phyloP scores from a whole-genome alignment of 2,888 invertebrate genomes.

The Onthophagus sagittarius region DNA sequence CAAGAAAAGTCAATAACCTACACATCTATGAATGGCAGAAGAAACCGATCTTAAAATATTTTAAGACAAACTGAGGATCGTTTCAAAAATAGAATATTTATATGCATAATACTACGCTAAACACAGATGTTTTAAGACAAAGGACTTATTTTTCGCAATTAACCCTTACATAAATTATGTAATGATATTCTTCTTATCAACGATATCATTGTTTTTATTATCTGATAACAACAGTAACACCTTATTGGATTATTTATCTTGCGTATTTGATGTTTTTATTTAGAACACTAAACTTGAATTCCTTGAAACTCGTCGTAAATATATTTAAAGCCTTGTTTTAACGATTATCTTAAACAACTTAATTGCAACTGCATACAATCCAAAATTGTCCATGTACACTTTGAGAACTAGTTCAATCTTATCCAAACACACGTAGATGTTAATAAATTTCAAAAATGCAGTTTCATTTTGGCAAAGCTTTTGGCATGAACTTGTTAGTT shows the following conservation, averaged over 20 bases:
- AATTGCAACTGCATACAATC: not conserved
- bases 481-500: not conserved
- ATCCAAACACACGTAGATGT: not conserved
- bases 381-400: too few species aligned
- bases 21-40: not conserved
- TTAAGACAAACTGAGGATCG: not conserved
- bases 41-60: not conserved
- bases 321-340: not conserved
- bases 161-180: not conserved
- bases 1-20: not conserved
- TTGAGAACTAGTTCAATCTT: not conserved
- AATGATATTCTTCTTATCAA: not conserved
- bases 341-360: not conserved
- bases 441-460: not conserved
- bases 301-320: not conserved
- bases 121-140: not conserved
- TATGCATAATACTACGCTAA: not conserved
- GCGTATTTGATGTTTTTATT: not conserved
- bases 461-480: slow-evolving; percentile 7
- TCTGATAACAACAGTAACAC: not conserved
- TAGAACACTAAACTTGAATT: not conserved
- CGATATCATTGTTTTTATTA: not conserved
- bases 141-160: not conserved
- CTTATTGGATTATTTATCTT: not conserved
- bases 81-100: not conserved